Evolutionary conservation across 2,113 vertebrate species (phyloP), one percentile per base, ranked within the genome.

Genomic region (Rostratula benghalensis): DNA sequence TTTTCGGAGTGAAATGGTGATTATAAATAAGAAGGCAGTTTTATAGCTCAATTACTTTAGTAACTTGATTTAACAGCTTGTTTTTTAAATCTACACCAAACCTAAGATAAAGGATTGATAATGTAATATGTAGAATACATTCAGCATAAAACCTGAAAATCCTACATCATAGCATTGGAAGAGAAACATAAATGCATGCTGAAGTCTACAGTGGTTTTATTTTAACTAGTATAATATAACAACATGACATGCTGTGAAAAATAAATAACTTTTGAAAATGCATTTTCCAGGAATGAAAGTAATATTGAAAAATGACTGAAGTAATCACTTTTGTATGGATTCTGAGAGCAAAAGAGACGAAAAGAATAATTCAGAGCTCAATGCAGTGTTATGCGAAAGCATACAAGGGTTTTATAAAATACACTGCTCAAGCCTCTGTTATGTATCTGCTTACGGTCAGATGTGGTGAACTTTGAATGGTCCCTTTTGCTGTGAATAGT

Each of bases 201-300:
- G 91, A 98, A 97, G 93, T 91, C 95, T 95, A 96, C 95, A 97
- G 96, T 97, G 97, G 97, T 98, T 98, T 98, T 98, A 98, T 98
- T 98, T 98, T 98, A 98, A 98, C 98, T 98, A 98, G 97, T 97
- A 96, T 96, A 97, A 97, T 98, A 96, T 98, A 98, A 98, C 97
- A 98, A 98, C 97, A 93, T 97, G 97, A 97, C 96, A 98, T 95
- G 87, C 97, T 95, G 97, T 98, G 97, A 97, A 97, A 97, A 98
- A 98, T 98, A 98, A 98, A 98, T 98, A 98, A 98, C 96, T 97
- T 98, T 97, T 97, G 98, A 97, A 98, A 98, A 97, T 97, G 97
- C 97, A 95, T 98, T 98, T 98, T 97, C 98, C 95, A 94, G 96
- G 96, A 97, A 97, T 97, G 97, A 97, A 98, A 97, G 97, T 98